Conservation (phyloP, 1,140 invertebrate genomes). For the Heterodera carotae region DNA sequence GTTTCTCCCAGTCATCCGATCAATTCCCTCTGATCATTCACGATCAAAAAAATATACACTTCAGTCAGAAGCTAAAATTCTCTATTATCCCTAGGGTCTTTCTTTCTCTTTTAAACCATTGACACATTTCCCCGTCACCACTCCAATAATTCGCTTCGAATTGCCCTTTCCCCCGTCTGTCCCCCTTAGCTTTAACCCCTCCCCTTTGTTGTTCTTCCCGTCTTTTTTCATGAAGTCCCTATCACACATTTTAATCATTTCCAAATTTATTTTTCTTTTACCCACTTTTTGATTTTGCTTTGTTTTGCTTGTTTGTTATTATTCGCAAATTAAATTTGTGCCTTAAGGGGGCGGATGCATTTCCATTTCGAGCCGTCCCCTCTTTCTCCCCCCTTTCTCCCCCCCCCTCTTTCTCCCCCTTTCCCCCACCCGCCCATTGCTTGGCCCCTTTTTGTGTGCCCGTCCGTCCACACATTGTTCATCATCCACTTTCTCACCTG, state of each 20-base stretch:
- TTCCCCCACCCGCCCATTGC: too few species aligned
- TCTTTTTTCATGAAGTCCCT: too few species aligned
- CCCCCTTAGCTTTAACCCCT: too few species aligned
- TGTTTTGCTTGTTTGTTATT: too few species aligned
- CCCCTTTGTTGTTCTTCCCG: too few species aligned
- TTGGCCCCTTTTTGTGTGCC: too few species aligned
- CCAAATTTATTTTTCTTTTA: neutral
- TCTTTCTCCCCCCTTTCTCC: neutral
- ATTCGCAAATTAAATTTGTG: too few species aligned
- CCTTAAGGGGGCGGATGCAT: too few species aligned
- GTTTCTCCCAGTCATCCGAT: neutral
- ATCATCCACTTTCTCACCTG: neutral
- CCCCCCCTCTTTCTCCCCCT: too few species aligned
- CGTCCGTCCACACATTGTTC: neutral
- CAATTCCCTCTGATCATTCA: neutral
- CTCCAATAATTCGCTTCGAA: neutral
- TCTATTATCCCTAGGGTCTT: neutral
- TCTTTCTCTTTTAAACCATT: neutral
- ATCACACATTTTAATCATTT: too few species aligned
- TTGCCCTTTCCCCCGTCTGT: neutral
- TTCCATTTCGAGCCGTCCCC: neutral
- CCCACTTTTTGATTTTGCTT: too few species aligned
- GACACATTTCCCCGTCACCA: slow-evolving; percentile 3
- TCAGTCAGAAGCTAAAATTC: neutral
- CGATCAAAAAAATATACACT: neutral